Conservation (phyloP, 2,888 invertebrate species). For the Ramazzottius varieornatus region DNA sequence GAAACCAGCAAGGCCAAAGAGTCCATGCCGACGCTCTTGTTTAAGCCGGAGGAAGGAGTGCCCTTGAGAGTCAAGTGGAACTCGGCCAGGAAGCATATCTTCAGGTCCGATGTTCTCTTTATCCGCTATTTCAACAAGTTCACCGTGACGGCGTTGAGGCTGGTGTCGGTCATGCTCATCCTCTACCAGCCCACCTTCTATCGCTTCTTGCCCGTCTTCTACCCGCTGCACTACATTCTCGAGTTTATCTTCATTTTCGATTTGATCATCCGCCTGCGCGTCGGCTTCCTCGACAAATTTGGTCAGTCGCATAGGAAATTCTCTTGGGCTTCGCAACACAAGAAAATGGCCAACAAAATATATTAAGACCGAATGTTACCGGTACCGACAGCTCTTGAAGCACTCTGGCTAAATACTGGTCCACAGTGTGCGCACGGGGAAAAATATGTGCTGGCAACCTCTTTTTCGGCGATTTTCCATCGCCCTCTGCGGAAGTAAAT, state of each 20-base stretch:
- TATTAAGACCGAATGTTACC: too few species aligned
- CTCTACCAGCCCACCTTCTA: not conserved
- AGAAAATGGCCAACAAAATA: too few species aligned
- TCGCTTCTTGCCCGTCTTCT: not conserved
- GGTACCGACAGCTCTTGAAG: too few species aligned
- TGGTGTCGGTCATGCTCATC: not conserved
- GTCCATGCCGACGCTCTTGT: not conserved
- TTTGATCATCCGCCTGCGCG: not conserved
- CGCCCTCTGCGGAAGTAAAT: too few species aligned
- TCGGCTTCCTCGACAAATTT: not conserved
- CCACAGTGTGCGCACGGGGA: too few species aligned
- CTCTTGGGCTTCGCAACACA: too few species aligned
- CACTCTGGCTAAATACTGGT: too few species aligned
- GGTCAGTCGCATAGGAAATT: too few species aligned
- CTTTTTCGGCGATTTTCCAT: too few species aligned
- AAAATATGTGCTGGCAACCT: too few species aligned
- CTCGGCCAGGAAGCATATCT: not conserved
- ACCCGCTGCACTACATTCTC: not conserved
- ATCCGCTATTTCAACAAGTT: not conserved
- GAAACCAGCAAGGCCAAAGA: not conserved
- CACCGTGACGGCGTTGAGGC: not conserved
- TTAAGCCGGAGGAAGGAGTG: not conserved
- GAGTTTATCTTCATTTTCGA: not conserved
- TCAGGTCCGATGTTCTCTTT: not conserved
- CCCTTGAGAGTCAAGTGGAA: not conserved